Base-by-base conservation (phyloP, 2,888 invertebrate genomes). In the Aethes cnicana region DNA sequence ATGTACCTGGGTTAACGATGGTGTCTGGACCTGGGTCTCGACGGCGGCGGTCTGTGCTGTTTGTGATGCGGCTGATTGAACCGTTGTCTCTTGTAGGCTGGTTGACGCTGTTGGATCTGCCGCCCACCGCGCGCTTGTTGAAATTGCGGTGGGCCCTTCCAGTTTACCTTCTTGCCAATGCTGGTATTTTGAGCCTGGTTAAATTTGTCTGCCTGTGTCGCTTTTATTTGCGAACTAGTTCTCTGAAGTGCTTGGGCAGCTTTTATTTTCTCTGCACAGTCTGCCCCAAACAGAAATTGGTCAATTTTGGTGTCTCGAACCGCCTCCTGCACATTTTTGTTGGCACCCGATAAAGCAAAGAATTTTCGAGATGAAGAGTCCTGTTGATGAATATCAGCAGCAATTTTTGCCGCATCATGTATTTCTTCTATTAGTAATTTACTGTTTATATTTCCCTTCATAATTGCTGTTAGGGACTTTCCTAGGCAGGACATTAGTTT, bases 11-110 rank as follows among this genome's bases (percentile, higher is more conserved):
- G 17, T 18, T 35, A 35, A 9, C 33, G 18, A 1, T 18, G 33
- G 18, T 18, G 11, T 18, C 18, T 33, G 18, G 33, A 18, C 9
- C n/a, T 17, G 1, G 3, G 4, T 6, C 9, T 33, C 17, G 5
- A 18, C 17, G 2, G n/a, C 17, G 1, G 16, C 2, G 8, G 33
- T 9, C 18, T 17, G n/a, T n/a, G n/a, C 3, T 18, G 17, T 9
- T 33, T 33, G 17, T 18, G 33, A 7, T 33, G 33, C n/a, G 33
- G 33, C 9, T 33, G 33, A 14, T 33, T 33, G 33, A 14, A 33
- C n/a, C 18, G 33, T 17, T 33, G 17, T 18, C 33, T n/a, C n/a
- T n/a, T n/a, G n/a, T n/a, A n/a, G n/a, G n/a, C n/a, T n/a, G n/a
- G n/a, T n/a, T n/a, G 17, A 4, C 17, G 33, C 5, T 17, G 17